Base-by-base conservation (phyloP, 35 echinoderm and acorn worm species). In the Eucidaris tribuloides region DNA sequence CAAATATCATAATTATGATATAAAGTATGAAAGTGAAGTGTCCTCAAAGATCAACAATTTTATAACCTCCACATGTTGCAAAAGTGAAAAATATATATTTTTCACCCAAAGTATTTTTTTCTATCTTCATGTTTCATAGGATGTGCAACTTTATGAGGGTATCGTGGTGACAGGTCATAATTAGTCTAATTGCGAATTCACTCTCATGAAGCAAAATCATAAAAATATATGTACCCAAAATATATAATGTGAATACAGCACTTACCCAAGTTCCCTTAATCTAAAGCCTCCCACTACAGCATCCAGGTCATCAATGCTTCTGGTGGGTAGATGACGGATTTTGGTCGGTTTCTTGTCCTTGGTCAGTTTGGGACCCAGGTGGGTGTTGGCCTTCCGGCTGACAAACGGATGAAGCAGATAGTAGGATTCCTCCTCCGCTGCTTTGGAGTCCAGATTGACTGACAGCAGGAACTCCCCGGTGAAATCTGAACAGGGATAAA, bases 401-500 rank as follows among this genome's bases (percentile, higher is more conserved):
- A 93, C 77, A 18, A 99, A 83, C 2, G 94, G 96, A 90, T 99
- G 96, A 18, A 99, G 91, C 38, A 99, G 84, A 45, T 83, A 99
- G 62, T 99, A 99, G 0, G 78, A 41, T n/a, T 61, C 32, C 5
- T 58, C 52, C 25, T 38, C 34, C 57, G 77, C 68, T 19, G 79
- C 77, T 33, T 49, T 76, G 72, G 81, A 76, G 40, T 89, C 42
- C 15, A 84, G 45, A 62, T 94, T 94, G 33, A 94, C 78, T 44
- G 92, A 94, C 45, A 90, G 42, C 9, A 89, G 78, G 17, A 94
- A 89, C 40, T 94, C 92, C 22, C 85, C 85, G 34, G 61, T 40
- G 35, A 77, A 46, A 33, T 88, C 85, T 88, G 77, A 28, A 79
- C 25, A 57, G 22, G 14, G 20, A n/a, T n/a, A n/a, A n/a, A n/a